Evolutionary conservation across 2,797 vertebrate species (phyloP).

Genomic region (Diglossa cyanea): DNA sequence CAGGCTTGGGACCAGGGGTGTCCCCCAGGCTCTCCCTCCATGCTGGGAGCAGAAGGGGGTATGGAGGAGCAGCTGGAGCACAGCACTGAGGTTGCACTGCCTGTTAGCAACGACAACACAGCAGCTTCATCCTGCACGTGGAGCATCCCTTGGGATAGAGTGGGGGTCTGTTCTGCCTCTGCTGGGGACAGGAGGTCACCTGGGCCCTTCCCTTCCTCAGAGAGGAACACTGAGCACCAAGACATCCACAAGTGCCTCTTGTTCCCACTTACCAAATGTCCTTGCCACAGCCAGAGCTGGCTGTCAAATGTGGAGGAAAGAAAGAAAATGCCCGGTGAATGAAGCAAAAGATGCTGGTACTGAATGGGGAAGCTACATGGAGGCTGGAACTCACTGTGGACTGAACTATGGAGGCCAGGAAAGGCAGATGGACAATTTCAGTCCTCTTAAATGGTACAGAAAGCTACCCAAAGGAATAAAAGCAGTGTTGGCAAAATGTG

Average conservation of each 20-base stretch:
- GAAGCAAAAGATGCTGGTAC: not conserved
- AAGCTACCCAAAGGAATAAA: not conserved
- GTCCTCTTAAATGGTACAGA: not conserved
- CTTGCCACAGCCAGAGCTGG: not conserved
- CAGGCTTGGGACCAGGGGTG: not conserved
- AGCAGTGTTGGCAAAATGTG: not conserved
- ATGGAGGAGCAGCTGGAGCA: not conserved
- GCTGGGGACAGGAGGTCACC: fast-evolving
- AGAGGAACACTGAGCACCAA: not conserved
- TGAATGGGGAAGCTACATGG: not conserved
- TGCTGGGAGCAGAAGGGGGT: not conserved
- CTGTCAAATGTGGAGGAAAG: not conserved
- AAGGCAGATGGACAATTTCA: not conserved
- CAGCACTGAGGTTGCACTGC: not conserved
- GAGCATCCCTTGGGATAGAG: not conserved
- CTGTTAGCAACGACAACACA: not conserved
- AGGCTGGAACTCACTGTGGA: not conserved
- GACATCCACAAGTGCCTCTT: not conserved
- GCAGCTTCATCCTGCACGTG: not conserved
- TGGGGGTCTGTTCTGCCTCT: not conserved
- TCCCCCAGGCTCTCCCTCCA: not conserved
- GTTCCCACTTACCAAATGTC: not conserved
- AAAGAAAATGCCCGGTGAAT: not conserved
- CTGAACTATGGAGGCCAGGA: not conserved
- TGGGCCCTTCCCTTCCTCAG: too few species aligned